Evolutionary conservation across 1,140 invertebrate species (phyloP).

Genomic region (Steinernema khuongi): DNA sequence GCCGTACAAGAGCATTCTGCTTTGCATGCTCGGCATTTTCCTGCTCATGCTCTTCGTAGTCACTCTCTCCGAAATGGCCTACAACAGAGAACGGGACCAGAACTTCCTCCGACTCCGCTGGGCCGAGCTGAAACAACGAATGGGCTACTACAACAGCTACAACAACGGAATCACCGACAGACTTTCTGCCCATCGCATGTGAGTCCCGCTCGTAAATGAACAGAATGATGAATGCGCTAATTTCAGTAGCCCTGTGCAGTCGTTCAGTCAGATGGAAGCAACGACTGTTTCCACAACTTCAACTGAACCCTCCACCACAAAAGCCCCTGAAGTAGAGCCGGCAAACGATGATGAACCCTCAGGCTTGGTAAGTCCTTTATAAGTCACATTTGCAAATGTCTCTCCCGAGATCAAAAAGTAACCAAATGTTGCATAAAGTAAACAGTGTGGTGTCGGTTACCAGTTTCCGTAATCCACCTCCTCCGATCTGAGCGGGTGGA

Average conservation of each 20-base stretch:
- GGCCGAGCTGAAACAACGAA: conserved; percentile 47
- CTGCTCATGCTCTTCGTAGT: conserved; percentile 51
- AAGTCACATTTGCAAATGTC: too few relatives aligned
- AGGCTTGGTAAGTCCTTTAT: not conserved
- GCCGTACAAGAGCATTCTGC: conserved; percentile 49
- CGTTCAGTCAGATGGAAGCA: not conserved
- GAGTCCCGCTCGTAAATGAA: not conserved
- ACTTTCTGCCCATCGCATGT: not conserved
- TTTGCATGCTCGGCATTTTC: conserved; percentile 54
- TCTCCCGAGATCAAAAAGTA: too few relatives aligned
- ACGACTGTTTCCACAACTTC: not conserved
- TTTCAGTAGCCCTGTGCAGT: not conserved
- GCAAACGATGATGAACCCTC: not conserved
- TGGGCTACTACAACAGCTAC: conserved; percentile 36
- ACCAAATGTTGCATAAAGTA: too few relatives aligned
- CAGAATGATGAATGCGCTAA: not conserved
- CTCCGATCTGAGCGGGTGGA: too few relatives aligned
- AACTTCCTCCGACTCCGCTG: conserved; percentile 56
- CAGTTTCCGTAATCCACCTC: too few relatives aligned
- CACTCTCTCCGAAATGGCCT: conserved; percentile 52
- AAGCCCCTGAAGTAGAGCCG: not conserved
- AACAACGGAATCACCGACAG: not conserved
- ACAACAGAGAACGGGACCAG: conserved; percentile 54
- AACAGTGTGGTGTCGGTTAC: too few relatives aligned
- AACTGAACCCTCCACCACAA: not conserved